A percentile compares a stretch with the other conserved stretches of the same genome.
These are phyloP conservation scores for Anthoptus insignis DNA, from an alignment of 2,888 invertebrate genomes.

Conservation along the genomic window DNA sequence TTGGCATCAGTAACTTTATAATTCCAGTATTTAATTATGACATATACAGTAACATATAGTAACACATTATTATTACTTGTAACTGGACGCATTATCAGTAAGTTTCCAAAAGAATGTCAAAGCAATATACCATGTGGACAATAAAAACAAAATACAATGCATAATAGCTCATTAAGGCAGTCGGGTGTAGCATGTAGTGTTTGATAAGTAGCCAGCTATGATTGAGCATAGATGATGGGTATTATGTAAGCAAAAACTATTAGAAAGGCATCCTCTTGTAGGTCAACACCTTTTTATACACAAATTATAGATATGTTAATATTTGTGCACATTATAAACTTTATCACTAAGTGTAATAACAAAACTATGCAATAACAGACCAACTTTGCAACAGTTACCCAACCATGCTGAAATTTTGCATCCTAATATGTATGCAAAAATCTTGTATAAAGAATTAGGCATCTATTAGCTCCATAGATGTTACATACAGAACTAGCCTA, in stretches of 20 bases:
- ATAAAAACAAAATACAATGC: slow-evolving; percentile 14
- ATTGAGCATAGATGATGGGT: slow-evolving; percentile 48
- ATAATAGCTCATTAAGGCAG: slow-evolving; percentile 25
- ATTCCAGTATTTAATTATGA: too few relatives aligned
- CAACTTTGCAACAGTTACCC: background rate
- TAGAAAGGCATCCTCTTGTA: slow-evolving; percentile 59
- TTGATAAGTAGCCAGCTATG: slow-evolving; percentile 31
- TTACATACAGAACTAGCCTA: background rate
- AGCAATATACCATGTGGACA: slow-evolving; percentile 5
- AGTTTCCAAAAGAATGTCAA: slow-evolving; percentile 1
- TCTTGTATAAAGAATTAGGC: background rate
- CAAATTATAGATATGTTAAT: slow-evolving; percentile 31
- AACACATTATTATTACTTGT: too few relatives aligned
- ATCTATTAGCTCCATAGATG: background rate
- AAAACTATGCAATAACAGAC: background rate
- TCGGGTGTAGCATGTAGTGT: slow-evolving; percentile 29
- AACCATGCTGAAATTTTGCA: background rate
- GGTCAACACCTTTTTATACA: slow-evolving; percentile 49
- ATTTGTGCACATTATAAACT: slow-evolving; percentile 1
- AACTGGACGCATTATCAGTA: background rate
- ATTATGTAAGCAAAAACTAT: slow-evolving; percentile 56
- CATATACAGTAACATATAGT: too few relatives aligned
- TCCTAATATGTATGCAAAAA: background rate
- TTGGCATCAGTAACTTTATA: too few relatives aligned
- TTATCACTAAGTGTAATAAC: background rate